A percentile compares a stretch with the other conserved stretches of the same genome.
Conservation (phyloP, 2,888 invertebrate species). For the Diaperis boleti region DNA sequence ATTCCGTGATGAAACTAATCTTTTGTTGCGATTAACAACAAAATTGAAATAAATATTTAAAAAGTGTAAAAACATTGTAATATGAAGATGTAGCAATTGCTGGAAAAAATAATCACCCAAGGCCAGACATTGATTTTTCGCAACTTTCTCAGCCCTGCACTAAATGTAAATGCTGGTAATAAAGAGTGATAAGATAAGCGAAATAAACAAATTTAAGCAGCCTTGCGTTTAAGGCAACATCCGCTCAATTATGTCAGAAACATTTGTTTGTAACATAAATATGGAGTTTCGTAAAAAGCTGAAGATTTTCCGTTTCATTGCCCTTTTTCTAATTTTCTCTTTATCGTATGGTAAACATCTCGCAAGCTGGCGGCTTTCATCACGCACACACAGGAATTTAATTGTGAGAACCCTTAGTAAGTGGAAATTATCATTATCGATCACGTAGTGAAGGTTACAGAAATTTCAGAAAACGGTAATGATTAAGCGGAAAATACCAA, state of each 20-base stretch:
- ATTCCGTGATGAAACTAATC: no score
- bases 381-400: not conserved
- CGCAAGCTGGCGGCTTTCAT: not conserved
- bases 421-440: not conserved
- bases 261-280: conserved; percentile 1
- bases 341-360: not conserved
- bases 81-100: no score
- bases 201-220: conserved; percentile 10
- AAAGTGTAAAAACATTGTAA: no score
- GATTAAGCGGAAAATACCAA: conserved; percentile 5
- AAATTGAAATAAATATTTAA: no score
- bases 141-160: not conserved
- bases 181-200: conserved; percentile 20
- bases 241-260: not conserved
- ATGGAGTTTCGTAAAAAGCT: not conserved
- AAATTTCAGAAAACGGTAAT: not conserved
- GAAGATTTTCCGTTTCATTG: not conserved
- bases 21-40: no score
- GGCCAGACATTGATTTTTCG: conserved; percentile 1
- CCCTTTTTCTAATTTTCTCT: not conserved
- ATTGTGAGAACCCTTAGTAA: not conserved
- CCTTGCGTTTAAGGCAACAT: conserved; percentile 15
- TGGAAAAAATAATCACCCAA: no score
- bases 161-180: conserved; percentile 3
- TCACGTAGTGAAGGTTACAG: not conserved